Evolutionary conservation across 2,797 vertebrate genomes (phyloP).

Genomic region (Sebastes hopkinsi): DNA sequence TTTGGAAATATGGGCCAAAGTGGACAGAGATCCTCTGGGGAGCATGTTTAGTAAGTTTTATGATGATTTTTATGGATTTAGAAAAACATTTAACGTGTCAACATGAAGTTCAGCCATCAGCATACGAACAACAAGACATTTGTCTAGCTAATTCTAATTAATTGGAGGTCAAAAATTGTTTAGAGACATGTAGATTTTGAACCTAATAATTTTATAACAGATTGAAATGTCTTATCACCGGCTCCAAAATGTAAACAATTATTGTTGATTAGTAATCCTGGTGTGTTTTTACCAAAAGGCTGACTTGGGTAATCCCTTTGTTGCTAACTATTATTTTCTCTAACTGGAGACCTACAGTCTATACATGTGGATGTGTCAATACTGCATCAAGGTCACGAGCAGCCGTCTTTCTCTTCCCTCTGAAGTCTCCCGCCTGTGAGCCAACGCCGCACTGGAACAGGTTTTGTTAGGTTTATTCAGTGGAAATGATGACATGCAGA

Average conservation of each 20-base stretch:
- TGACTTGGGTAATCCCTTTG: background rate
- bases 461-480: background rate
- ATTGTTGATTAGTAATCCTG: background rate
- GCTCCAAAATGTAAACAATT: background rate
- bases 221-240: background rate
- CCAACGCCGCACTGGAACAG: background rate
- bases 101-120: background rate
- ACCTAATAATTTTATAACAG: background rate
- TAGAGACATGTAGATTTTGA: background rate
- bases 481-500: background rate
- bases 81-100: background rate
- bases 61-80: background rate
- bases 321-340: background rate
- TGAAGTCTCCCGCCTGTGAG: background rate
- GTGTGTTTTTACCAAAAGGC: background rate
- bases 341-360: background rate
- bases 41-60: background rate
- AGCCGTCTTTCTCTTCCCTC: background rate
- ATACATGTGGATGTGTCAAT: background rate
- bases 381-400: background rate
- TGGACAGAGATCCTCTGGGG: background rate
- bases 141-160: background rate
- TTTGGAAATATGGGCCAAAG: background rate
- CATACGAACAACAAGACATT: background rate
- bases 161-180: background rate